Evolutionary conservation across 2,113 vertebrate species (phyloP).

Genomic region (Pseudorhombus dupliciocellatus): DNA sequence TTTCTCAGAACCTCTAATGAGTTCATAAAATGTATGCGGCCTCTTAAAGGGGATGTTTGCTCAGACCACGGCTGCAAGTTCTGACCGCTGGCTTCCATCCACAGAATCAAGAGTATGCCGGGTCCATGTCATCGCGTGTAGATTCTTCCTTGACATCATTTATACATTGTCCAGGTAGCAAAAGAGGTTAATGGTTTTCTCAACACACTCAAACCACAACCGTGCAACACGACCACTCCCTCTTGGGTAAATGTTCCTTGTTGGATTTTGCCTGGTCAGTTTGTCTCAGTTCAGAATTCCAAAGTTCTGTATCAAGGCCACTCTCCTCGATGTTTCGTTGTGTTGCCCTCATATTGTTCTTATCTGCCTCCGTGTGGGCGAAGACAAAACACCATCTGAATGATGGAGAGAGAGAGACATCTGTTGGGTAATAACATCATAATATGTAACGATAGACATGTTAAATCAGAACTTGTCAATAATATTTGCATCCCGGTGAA

Average conservation of each 20-base stretch:
- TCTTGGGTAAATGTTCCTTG: background rate
- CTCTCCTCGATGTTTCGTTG: background rate
- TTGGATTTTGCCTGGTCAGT: background rate
- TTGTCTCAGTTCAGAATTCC: background rate
- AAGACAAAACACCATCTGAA: too few species aligned
- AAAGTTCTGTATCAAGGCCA: background rate
- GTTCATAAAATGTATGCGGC: too few species aligned
- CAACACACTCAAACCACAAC: too few species aligned
- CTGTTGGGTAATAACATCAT: too few species aligned
- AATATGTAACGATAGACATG: background rate
- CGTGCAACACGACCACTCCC: too few species aligned
- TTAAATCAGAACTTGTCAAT: background rate
- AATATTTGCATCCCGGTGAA: too few species aligned
- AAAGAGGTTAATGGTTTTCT: too few species aligned
- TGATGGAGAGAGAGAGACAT: too few species aligned
- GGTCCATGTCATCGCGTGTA: background rate
- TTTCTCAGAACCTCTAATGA: too few species aligned
- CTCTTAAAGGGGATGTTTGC: background rate
- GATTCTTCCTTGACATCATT: too few species aligned
- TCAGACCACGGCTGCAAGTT: background rate
- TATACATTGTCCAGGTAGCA: too few species aligned
- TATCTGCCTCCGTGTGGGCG: background rate
- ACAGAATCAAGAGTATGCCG: background rate
- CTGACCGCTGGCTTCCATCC: too few species aligned
- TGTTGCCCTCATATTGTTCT: background rate